Evolutionary conservation across 2,113 vertebrate genomes (phyloP).

Genomic region (Nannospalax galili): DNA sequence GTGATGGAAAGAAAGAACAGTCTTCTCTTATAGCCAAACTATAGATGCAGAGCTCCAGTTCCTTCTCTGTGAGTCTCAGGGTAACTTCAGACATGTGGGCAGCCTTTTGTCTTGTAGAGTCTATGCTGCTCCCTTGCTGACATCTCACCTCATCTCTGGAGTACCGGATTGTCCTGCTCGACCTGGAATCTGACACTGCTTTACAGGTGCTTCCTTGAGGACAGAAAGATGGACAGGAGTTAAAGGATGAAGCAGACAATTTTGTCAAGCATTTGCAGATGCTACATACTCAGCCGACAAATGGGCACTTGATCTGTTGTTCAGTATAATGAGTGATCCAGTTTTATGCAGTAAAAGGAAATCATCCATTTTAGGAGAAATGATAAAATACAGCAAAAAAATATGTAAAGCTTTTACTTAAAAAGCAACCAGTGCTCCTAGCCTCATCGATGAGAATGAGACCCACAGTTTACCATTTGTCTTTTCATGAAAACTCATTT

Average conservation of each 20-base stretch:
- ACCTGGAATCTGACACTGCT: slow-evolving; percentile 24
- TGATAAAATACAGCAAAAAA: slow-evolving; percentile 36
- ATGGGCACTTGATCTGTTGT: not conserved
- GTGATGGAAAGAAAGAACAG: not conserved
- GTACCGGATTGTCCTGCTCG: slow-evolving; percentile 40
- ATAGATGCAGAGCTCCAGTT: not conserved
- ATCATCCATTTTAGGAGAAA: slow-evolving; percentile 43
- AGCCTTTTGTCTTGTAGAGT: not conserved
- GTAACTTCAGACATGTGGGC: not conserved
- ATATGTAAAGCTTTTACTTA: not conserved
- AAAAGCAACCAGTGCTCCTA: slow-evolving; percentile 44
- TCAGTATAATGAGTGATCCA: slow-evolving; percentile 58
- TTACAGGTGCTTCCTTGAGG: slow-evolving; percentile 57
- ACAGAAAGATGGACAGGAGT: slow-evolving; percentile 14
- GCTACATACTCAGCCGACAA: slow-evolving; percentile 50
- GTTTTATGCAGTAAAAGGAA: slow-evolving; percentile 32
- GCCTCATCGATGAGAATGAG: not conserved
- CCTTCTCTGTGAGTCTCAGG: not conserved
- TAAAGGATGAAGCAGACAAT: slow-evolving; percentile 46
- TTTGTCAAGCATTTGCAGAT: slow-evolving; percentile 64
- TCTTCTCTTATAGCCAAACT: not conserved
- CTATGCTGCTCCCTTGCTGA: slow-evolving; percentile 41
- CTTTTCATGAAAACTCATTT: slow-evolving; percentile 31
- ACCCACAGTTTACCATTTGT: not conserved
- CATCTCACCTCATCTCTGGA: slow-evolving; percentile 56